Conservation (phyloP, 1,140 invertebrate species). For the Drosophila oshimai region DNA sequence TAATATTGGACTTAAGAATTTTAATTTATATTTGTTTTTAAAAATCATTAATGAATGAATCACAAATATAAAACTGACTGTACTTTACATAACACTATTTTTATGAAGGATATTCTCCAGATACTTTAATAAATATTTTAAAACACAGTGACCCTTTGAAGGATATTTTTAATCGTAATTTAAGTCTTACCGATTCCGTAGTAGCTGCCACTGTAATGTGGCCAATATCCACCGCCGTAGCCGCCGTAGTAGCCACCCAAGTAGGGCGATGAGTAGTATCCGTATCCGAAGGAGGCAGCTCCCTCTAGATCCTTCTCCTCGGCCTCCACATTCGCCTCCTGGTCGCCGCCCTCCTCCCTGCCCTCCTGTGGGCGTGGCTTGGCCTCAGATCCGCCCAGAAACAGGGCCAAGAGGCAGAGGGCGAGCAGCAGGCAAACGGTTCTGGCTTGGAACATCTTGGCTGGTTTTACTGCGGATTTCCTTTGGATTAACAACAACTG, state of each 20-base stretch:
- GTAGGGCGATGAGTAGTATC: slow-evolving; percentile 74
- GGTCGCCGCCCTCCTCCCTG: slow-evolving; percentile 34
- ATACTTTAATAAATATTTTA: too few species aligned
- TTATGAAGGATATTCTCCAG: too few species aligned
- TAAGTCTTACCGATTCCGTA: slow-evolving; percentile 57
- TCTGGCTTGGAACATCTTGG: slow-evolving; percentile 52
- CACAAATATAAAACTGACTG: too few species aligned
- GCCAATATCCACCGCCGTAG: slow-evolving; percentile 47
- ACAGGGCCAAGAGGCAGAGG: slow-evolving; percentile 42
- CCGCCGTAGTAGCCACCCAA: slow-evolving; percentile 47
- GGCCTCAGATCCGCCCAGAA: slow-evolving; percentile 30
- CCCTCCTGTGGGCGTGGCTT: slow-evolving; percentile 60
- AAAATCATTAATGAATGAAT: too few species aligned
- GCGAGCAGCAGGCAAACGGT: slow-evolving; percentile 45
- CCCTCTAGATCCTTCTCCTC: slow-evolving; percentile 72
- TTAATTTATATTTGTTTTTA: too few species aligned
- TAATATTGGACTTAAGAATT: too few species aligned
- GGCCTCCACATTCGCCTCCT: slow-evolving; percentile 60
- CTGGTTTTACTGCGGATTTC: neutral
- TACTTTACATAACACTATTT: too few species aligned
- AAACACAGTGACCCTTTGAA: too few species aligned
- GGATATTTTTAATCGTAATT: neutral
- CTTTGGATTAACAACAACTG: slow-evolving; percentile 1
- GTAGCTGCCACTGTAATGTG: slow-evolving; percentile 56
- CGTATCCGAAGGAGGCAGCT: slow-evolving; percentile 69